Percentiles rank a stretch among this genome's conserved stretches.
Conservation (phyloP, 2,797 vertebrate genomes). For the Peromyscus eremicus region DNA sequence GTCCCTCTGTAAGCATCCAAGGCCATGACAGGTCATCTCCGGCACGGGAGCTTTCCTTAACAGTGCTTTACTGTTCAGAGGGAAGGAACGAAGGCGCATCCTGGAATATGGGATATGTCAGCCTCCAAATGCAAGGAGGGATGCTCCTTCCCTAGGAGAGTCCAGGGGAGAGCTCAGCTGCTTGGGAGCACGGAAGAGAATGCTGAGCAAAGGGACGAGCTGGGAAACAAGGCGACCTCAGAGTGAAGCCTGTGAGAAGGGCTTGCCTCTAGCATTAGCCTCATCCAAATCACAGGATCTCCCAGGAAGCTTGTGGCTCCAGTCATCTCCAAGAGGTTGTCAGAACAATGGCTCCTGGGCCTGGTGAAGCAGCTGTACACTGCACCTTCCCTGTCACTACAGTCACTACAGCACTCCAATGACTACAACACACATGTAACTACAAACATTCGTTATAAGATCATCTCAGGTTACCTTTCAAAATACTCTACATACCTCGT, state of each 20-base stretch:
- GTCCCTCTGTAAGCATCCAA: background rate
- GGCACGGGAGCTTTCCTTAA: background rate
- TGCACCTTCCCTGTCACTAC: background rate
- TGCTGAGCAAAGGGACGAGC: rapidly evolving
- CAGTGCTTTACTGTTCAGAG: background rate
- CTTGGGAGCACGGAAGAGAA: background rate
- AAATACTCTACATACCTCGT: constrained; percentile 89
- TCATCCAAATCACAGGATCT: rapidly evolving
- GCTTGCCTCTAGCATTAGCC: background rate
- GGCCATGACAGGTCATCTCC: background rate
- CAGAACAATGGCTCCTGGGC: background rate
- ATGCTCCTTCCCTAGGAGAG: too few species aligned
- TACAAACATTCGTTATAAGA: background rate
- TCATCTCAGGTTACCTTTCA: constrained; percentile 28
- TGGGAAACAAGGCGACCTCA: background rate
- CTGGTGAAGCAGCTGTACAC: background rate
- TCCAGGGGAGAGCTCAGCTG: background rate
- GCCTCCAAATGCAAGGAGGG: background rate
- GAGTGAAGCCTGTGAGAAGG: background rate
- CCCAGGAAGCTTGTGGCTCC: background rate
- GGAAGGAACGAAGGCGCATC: rapidly evolving
- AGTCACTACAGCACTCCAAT: too few species aligned
- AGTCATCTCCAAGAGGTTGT: background rate
- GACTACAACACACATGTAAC: background rate
- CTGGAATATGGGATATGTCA: rapidly evolving